Base-by-base conservation (phyloP, 2,888 invertebrate species). In the Spisula solida region DNA sequence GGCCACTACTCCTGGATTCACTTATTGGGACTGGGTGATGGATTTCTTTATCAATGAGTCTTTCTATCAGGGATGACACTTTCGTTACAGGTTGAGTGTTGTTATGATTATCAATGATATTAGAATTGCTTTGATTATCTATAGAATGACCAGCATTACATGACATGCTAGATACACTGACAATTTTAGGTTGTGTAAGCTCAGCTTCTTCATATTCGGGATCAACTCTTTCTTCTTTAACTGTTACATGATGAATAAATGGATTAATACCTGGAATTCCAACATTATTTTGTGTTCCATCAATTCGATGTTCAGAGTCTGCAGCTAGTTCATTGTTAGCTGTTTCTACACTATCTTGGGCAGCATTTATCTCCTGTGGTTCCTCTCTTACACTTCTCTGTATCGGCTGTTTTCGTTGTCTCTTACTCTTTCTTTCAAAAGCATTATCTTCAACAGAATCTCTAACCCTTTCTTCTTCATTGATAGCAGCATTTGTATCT, bases 161-260 rank as follows among this genome's bases (percentile, higher is more conserved):
- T 55, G 56, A 48, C 4, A 79, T 75, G 48, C 82, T 79, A 29
- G 79, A 20, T 20, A 88, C 84, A 66, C 79, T 51, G 4, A 88
- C 70, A 34, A 88, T 84, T 80, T 84, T 87, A 2, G 84, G 56
- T 82, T 81, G 79, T 14, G 56, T 82, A 10, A 82, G 78, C 20
- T 85, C 88, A 82, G 79, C 60, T 16, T n/a, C 18, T 16, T 84
- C 87, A 87, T 87, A 91, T 18, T 89, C 91, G 14, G 86, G 83
- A 81, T 91, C 89, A 20, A 81, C 20, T 66, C 88, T 88, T 47
- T 91, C 89, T 70, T 88, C 80, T 70, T 91, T 91, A 20, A 90
- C 88, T 51, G 55, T 89, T 20, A 66, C 86, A 51, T 81, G 47
- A 34, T 86, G 86, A 60, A 86, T 66, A 48, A 86, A 81, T 81